Conservation (phyloP, 2,797 vertebrate genomes). For the Monodelphis domestica region DNA sequence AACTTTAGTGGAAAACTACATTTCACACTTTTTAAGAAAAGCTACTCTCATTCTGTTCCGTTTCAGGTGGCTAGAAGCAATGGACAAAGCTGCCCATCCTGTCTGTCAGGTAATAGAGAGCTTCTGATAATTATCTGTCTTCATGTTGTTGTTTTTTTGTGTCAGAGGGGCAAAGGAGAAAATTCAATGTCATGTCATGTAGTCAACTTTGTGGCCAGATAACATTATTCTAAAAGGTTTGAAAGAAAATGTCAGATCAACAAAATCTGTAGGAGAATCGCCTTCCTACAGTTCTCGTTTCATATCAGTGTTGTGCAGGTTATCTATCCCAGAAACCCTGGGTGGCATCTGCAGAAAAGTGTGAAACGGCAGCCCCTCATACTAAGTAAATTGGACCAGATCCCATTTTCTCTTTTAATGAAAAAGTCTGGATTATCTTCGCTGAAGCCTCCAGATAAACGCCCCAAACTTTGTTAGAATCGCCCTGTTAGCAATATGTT, state of each 20-base stretch:
- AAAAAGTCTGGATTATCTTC: background rate
- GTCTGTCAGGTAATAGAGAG: conserved; percentile 88
- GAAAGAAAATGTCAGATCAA: conserved; percentile 13
- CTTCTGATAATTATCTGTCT: background rate
- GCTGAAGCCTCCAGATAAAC: background rate
- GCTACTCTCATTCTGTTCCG: conserved; percentile 25
- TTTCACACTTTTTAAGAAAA: background rate
- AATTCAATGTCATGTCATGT: background rate
- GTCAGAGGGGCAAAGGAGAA: background rate
- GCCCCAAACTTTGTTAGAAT: background rate
- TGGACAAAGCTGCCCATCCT: conserved; percentile 91
- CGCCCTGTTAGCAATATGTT: background rate
- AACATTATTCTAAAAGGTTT: conserved; percentile 13
- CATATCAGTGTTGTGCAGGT: background rate
- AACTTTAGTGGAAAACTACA: background rate
- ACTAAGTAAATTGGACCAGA: background rate
- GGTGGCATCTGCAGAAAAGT: background rate
- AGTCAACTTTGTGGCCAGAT: background rate
- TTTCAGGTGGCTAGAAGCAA: conserved; percentile 92
- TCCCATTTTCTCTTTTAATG: background rate
- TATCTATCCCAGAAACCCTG: background rate
- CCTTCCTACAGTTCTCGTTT: background rate
- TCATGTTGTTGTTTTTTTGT: conserved; percentile 19
- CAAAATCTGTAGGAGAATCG: background rate
- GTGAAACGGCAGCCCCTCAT: background rate